phyloP scores from a whole-genome alignment of 2,888 invertebrate genomes.

The Tinea pellionella region DNA sequence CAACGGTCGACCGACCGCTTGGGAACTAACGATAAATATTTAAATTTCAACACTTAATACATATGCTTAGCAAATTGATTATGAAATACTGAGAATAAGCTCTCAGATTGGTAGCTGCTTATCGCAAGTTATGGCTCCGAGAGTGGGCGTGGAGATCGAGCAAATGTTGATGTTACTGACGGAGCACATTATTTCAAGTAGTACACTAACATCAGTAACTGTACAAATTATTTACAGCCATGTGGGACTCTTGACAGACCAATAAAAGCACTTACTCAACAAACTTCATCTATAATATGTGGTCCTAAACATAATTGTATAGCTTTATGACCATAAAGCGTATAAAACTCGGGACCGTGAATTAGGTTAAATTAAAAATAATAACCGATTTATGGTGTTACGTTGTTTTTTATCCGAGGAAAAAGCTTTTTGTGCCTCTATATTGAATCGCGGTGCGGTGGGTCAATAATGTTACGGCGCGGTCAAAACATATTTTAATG shows the following conservation, averaged over 20 bases:
- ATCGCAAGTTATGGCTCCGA: conserved; percentile 10
- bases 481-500: conserved; percentile 56
- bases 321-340: background rate
- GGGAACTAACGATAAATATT: conserved; percentile 67
- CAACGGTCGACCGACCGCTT: conserved; percentile 60
- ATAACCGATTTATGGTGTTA: conserved; percentile 10
- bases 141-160: background rate
- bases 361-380: conserved; percentile 13
- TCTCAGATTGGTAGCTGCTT: conserved; percentile 27
- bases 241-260: background rate
- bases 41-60: conserved; percentile 67
- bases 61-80: conserved; percentile 65
- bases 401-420: conserved; percentile 3
- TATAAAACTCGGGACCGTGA: background rate
- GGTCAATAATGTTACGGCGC: conserved; percentile 38
- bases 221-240: background rate
- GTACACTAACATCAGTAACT: background rate
- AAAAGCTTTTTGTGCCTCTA: conserved; percentile 12
- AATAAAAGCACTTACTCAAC: background rate
- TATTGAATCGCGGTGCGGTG: conserved; percentile 28
- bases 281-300: background rate
- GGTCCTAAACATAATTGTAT: background rate
- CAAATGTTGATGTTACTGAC: conserved; percentile 4
- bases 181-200: background rate
- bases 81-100: conserved; percentile 27